phyloP scores from a whole-genome alignment of 2,797 vertebrate species.

The Lacerta agilis region DNA sequence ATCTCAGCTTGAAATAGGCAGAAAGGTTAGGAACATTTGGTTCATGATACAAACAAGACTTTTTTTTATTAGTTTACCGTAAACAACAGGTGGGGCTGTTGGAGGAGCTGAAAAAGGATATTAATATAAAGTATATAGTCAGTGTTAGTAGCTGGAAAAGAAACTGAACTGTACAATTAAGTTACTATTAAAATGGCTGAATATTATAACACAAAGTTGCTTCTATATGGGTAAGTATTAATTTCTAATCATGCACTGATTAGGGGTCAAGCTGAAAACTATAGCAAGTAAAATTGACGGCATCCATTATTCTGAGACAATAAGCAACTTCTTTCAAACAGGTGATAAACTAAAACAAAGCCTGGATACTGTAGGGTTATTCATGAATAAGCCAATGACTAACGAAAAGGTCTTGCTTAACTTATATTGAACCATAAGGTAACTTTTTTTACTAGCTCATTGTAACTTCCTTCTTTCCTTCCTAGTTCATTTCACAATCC shows the following conservation, averaged over 20 bases:
- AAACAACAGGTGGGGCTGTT: slow-evolving; percentile 88
- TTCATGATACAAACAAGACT: slow-evolving; percentile 73
- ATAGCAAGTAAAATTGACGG: neutral
- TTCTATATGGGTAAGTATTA: slow-evolving; percentile 32
- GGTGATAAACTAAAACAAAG: neutral
- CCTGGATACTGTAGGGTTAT: neutral
- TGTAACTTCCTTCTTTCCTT: neutral
- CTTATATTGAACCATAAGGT: neutral
- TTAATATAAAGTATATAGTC: slow-evolving; percentile 86
- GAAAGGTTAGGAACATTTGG: slow-evolving; percentile 57
- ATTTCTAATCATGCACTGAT: slow-evolving; percentile 11
- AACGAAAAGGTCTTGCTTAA: neutral
- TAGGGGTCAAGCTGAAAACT: slow-evolving; percentile 15
- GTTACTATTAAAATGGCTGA: slow-evolving; percentile 57
- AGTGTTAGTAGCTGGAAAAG: slow-evolving; percentile 78
- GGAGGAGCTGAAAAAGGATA: slow-evolving; percentile 89
- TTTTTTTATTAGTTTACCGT: slow-evolving; percentile 89
- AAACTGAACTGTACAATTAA: slow-evolving; percentile 58
- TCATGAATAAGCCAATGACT: neutral
- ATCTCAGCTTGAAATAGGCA: slow-evolving; percentile 48
- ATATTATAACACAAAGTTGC: slow-evolving; percentile 51
- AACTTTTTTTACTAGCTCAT: slow-evolving; percentile 14
- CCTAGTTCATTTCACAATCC: neutral
- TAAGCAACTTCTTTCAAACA: neutral
- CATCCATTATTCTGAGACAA: neutral